Evolutionary conservation across 2,113 vertebrate genomes (phyloP).

Genomic region (Gracilinanus agilis): DNA sequence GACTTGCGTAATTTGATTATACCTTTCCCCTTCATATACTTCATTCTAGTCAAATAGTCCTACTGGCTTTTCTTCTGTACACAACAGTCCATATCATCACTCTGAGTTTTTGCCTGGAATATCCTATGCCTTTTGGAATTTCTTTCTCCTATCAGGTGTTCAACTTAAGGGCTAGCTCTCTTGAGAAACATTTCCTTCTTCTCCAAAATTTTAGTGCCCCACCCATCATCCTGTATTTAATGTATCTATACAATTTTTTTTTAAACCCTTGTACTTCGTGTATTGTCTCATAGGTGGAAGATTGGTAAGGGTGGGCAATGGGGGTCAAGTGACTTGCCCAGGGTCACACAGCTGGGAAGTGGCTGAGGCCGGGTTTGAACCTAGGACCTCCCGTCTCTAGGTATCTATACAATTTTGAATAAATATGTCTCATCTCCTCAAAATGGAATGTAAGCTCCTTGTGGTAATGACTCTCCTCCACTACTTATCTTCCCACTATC

Average conservation of each 20-base stretch:
- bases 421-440: not conserved
- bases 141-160: not conserved
- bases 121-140: not conserved
- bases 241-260: not conserved
- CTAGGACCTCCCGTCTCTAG: no score
- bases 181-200: not conserved
- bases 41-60: not conserved
- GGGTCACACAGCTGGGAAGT: no score
- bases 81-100: not conserved
- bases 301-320: no score
- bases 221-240: not conserved
- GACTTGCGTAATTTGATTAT: not conserved
- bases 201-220: not conserved
- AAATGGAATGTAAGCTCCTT: not conserved
- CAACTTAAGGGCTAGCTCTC: not conserved
- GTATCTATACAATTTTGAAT: not conserved
- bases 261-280: no score
- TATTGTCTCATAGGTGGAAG: no score
- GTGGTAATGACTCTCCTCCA: not conserved
- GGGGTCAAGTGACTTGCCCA: no score
- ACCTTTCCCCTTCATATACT: not conserved
- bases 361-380: no score
- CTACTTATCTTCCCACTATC: not conserved
- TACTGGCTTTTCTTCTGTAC: not conserved
- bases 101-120: not conserved